Percentiles rank a stretch among this genome's conserved stretches.
Evolutionary conservation across 2,888 invertebrate genomes (phyloP).

Genomic region (Drosophila quasianomalipes): DNA sequence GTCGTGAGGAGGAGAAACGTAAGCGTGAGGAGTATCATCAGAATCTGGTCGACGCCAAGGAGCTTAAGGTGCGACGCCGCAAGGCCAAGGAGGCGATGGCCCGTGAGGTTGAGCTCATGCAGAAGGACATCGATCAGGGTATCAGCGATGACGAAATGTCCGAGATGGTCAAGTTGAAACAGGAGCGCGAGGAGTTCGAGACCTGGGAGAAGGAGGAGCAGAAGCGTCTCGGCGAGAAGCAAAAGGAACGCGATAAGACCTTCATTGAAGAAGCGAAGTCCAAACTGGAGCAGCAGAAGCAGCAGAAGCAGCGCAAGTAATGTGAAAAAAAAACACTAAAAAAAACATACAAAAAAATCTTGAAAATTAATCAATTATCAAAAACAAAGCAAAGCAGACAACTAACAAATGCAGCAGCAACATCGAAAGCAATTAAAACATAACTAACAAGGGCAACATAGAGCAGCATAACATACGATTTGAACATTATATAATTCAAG

Average conservation of each 20-base stretch:
- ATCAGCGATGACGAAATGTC: constrained; percentile 48
- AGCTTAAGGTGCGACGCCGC: constrained; percentile 60
- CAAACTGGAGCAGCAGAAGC: constrained; percentile 35
- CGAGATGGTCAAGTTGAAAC: constrained; percentile 44
- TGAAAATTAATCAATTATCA: background rate
- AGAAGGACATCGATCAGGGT: constrained; percentile 60
- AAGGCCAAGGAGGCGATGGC: constrained; percentile 61
- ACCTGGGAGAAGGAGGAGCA: constrained; percentile 60
- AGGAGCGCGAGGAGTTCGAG: constrained; percentile 60
- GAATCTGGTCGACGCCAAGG: constrained; percentile 46
- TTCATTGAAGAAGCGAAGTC: constrained; percentile 21
- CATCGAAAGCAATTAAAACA: background rate
- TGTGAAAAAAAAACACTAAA: constrained; percentile 13
- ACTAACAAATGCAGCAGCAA: background rate
- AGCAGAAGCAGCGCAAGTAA: constrained; percentile 50
- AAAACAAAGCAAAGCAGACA: background rate
- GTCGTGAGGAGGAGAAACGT: constrained; percentile 48
- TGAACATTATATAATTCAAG: background rate
- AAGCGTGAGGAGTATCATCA: constrained; percentile 46
- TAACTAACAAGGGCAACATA: background rate
- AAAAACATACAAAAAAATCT: background rate
- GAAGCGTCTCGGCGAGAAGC: constrained; percentile 47
- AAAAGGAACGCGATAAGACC: constrained; percentile 44
- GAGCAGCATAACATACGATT: background rate
- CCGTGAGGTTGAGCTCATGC: constrained; percentile 66